phyloP scores from a whole-genome alignment of 2,797 vertebrate genomes.

The Sebastes cheni region DNA sequence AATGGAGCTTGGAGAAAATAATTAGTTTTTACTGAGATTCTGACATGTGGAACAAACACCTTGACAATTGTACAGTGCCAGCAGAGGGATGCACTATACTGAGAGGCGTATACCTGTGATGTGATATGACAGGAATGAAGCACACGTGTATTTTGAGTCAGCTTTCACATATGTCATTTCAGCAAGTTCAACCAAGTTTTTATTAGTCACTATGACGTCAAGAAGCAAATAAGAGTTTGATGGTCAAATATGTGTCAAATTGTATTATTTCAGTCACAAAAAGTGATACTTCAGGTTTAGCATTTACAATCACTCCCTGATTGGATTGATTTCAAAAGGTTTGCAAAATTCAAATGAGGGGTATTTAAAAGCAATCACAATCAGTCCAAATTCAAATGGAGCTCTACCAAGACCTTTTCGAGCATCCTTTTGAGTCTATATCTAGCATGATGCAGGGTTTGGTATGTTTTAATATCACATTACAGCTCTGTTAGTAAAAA shows the following conservation, averaged over 20 bases:
- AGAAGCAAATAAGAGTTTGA: neutral
- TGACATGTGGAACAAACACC: slow-evolving; percentile 70
- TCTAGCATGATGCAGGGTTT: slow-evolving; percentile 4
- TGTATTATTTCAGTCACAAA: neutral
- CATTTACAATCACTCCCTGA: slow-evolving; percentile 17
- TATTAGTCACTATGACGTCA: neutral
- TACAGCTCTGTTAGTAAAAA: slow-evolving; percentile 3
- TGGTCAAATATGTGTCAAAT: slow-evolving; percentile 14
- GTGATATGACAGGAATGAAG: slow-evolving; percentile 32
- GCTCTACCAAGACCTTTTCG: neutral
- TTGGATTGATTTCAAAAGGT: slow-evolving; percentile 28
- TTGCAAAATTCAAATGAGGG: slow-evolving; percentile 20
- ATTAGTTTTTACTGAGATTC: slow-evolving; percentile 57
- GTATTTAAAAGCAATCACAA: slow-evolving; percentile 46
- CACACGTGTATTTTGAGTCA: neutral
- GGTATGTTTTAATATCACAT: slow-evolving; percentile 18
- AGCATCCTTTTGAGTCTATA: slow-evolving; percentile 13
- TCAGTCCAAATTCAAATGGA: slow-evolving; percentile 49
- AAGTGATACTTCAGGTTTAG: slow-evolving; percentile 1
- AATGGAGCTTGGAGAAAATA: slow-evolving; percentile 60
- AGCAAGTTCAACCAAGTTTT: neutral
- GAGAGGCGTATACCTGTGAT: slow-evolving; percentile 22
- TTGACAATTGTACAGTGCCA: slow-evolving; percentile 53
- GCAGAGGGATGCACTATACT: neutral
- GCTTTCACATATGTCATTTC: neutral